These are phyloP conservation scores for Rhagophthalmus giganteus DNA, from an alignment of 2,888 invertebrate species.

Conservation along the genomic window DNA sequence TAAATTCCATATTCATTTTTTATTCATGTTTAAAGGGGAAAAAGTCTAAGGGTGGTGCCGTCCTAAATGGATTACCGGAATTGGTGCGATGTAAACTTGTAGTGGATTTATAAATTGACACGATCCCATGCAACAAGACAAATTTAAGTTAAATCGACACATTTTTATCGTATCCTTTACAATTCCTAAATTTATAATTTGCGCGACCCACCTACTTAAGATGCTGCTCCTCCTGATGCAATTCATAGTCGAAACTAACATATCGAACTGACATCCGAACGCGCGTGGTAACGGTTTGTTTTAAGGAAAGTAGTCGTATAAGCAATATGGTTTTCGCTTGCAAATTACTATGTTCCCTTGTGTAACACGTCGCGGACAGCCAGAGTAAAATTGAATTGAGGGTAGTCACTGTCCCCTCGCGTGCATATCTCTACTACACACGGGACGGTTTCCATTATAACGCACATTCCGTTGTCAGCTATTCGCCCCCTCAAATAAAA, in stretches of 20 bases:
- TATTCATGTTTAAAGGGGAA: slow-evolving; percentile 35
- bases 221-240: too few relatives aligned
- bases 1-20: slow-evolving; percentile 39
- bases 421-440: slow-evolving; percentile 42
- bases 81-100: slow-evolving; percentile 30
- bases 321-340: slow-evolving; percentile 17
- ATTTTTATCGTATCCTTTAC: too few relatives aligned
- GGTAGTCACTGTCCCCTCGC: slow-evolving; percentile 39
- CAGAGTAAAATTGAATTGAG: slow-evolving; percentile 46
- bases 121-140: slow-evolving; percentile 15
- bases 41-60: slow-evolving; percentile 24
- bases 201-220: too few relatives aligned
- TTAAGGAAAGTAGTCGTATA: not conserved
- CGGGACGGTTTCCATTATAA: slow-evolving; percentile 43
- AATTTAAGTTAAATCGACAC: not conserved
- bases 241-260: too few relatives aligned
- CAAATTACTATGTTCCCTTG: slow-evolving; percentile 33
- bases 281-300: not conserved
- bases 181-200: too few relatives aligned
- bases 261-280: not conserved
- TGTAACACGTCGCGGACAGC: slow-evolving; percentile 42
- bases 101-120: slow-evolving; percentile 27
- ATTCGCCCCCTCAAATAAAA: slow-evolving; percentile 40
- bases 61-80: slow-evolving; percentile 29
- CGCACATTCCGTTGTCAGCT: slow-evolving; percentile 41